Percentiles rank a stretch among this genome's conserved stretches.
phyloP scores from a whole-genome alignment of 2,113 vertebrate species.

The Phyllostomus hastatus region DNA sequence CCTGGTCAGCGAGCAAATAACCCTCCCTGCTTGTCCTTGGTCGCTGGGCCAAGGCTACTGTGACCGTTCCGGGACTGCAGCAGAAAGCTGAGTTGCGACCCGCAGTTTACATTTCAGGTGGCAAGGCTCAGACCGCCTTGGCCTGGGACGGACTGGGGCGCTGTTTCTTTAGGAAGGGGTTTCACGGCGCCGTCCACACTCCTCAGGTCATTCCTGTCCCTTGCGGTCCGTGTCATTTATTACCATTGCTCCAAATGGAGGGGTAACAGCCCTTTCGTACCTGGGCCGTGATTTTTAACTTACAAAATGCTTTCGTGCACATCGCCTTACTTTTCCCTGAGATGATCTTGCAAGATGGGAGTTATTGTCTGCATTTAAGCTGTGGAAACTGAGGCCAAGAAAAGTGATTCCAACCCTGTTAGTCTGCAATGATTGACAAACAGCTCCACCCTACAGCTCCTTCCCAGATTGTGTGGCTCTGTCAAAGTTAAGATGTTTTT shows the following conservation, averaged over 20 bases:
- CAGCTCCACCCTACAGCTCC: neutral
- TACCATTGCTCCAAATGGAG: neutral
- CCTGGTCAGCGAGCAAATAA: neutral
- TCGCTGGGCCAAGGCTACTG: neutral
- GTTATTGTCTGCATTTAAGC: neutral
- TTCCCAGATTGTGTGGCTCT: neutral
- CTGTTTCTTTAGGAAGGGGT: neutral
- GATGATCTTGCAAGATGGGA: neutral
- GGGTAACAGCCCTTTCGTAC: neutral
- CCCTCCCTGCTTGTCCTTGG: neutral
- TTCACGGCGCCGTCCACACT: neutral
- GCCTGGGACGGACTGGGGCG: neutral
- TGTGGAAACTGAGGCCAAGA: neutral
- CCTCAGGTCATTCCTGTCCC: neutral
- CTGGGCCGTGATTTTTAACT: neutral
- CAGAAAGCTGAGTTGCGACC: neutral
- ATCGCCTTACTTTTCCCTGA: neutral
- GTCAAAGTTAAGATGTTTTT: neutral
- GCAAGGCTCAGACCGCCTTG: neutral
- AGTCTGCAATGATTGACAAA: no score
- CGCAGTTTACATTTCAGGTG: neutral
- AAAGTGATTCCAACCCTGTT: neutral
- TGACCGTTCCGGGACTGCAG: neutral
- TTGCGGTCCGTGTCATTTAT: neutral
- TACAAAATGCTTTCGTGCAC: neutral